A percentile compares a stretch with the other conserved stretches of the same genome.
phyloP scores from a whole-genome alignment of 2,113 vertebrate species.

The Tachuris rubrigastra region DNA sequence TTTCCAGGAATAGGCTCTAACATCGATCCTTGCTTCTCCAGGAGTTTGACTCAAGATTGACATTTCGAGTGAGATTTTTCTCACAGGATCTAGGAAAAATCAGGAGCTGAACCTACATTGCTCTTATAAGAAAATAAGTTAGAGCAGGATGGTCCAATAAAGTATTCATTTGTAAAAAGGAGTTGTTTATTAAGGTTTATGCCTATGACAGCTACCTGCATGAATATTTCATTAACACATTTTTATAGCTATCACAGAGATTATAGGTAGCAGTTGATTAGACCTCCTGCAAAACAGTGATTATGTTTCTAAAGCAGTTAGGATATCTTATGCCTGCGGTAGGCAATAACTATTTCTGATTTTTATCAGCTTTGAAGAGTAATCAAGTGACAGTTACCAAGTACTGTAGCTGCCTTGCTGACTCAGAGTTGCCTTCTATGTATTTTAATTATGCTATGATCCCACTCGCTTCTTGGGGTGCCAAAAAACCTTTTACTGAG shows the following conservation, averaged over 20 bases:
- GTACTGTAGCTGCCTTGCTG: constrained; percentile 24
- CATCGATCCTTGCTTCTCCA: not conserved
- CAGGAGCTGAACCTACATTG: not conserved
- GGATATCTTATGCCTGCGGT: constrained; percentile 19
- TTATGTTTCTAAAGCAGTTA: constrained; percentile 47
- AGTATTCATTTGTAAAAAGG: constrained; percentile 2
- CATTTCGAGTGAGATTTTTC: not conserved
- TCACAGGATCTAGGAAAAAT: not conserved
- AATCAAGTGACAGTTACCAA: constrained; percentile 50
- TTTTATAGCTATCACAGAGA: constrained; percentile 23
- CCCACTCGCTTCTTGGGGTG: not conserved
- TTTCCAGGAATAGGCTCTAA: not conserved
- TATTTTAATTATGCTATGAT: constrained; percentile 59
- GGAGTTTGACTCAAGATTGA: not conserved
- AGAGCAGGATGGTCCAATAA: not conserved
- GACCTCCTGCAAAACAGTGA: constrained; percentile 50
- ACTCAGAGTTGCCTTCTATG: constrained; percentile 27
- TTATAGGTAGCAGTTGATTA: constrained; percentile 60
- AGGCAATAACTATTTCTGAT: constrained; percentile 56
- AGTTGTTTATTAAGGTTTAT: not conserved
- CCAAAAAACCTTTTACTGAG: constrained; percentile 11
- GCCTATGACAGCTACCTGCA: not conserved
- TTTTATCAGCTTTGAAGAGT: constrained; percentile 39
- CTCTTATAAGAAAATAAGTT: not conserved
- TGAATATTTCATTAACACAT: constrained; percentile 60